Evolutionary conservation across 2,797 vertebrate genomes (phyloP).

Genomic region (Syngnathus acus): DNA sequence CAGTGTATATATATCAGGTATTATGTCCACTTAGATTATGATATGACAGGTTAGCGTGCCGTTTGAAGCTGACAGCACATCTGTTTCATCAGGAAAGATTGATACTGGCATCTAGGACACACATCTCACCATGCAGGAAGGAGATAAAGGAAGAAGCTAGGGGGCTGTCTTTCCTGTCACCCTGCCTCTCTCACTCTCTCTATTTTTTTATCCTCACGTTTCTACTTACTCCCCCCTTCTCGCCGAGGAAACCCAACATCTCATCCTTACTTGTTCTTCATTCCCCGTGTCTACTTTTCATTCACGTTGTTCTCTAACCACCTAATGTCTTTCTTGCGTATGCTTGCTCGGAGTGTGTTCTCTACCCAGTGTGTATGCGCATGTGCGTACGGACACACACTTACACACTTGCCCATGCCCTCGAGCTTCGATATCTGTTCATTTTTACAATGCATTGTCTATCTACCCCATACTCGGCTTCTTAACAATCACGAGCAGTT

Average conservation of each 20-base stretch:
- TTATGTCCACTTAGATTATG: conserved; percentile 86
- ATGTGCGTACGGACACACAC: neutral
- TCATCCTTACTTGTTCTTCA: conserved; percentile 51
- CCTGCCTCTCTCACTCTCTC: conserved; percentile 43
- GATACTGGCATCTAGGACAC: conserved; percentile 85
- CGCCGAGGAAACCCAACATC: conserved; percentile 40
- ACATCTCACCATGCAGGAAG: conserved; percentile 77
- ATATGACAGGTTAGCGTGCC: conserved; percentile 77
- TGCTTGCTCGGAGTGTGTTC: conserved; percentile 35
- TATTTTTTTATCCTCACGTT: conserved; percentile 25
- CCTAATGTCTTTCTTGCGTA: conserved; percentile 47
- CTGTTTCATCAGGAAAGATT: conserved; percentile 82
- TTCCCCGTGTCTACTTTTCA: conserved; percentile 42
- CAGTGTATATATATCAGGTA: conserved; percentile 78
- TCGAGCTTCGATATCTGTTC: neutral
- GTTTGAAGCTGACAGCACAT: conserved; percentile 84
- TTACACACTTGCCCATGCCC: neutral
- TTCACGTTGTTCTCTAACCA: conserved; percentile 46
- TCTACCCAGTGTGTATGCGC: neutral
- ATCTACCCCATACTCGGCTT: conserved; percentile 13
- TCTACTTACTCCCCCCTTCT: conserved; percentile 28
- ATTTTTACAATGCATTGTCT: conserved; percentile 19
- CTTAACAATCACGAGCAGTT: conserved; percentile 15
- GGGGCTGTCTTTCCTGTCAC: conserved; percentile 72
- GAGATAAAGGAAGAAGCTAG: conserved; percentile 73